Evolutionary conservation across 2,888 invertebrate species (phyloP), one percentile per base, ranked within the genome.

Genomic region (Tetragonisca angustula): DNA sequence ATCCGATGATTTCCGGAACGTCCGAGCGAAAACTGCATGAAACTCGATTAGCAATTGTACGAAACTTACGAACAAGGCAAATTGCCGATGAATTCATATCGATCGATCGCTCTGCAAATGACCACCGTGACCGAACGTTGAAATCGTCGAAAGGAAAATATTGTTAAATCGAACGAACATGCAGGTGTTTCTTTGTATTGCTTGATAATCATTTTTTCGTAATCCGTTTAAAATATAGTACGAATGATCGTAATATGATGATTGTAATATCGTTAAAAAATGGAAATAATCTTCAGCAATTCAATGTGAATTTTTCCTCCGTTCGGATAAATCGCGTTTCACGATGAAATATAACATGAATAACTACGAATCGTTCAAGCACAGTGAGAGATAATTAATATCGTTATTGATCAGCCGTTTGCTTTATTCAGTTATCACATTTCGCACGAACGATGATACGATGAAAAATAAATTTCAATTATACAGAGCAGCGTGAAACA

Each of bases 21-120:
- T 62, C 54, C 49, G n/a, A 68, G 62, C 54, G 68, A 56, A 76
- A 52, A 56, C 69, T 79, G 64, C 49, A 56, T 70, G 50, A 21
- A 79, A 79, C 56, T 70, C 17, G 76, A 76, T 62, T 36, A 70
- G 15, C 54, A 36, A 54, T 56, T 56, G 76, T 52, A 49, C 79
- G 52, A 75, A 79, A 76, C 68, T 79, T 75, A 54, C 75, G 79
- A 24, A 27, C 68, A 19, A 32, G n/a, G 43, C 3, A 61, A 79
- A 76, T 79, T 69, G 76, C 49, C 52, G 75, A 27, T 27, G 76
- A 79, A 76, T 43, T 61, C 27, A 17, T 15, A 27, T 69, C 54
- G 69, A 64, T 32, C 62, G 65, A 64, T n/a, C 32, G 36, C 19
- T 64, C 56, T 21, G 21, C 49, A 11, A 61, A 50, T 61, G 3